Base-by-base conservation (phyloP, 2,113 vertebrate species). In the Anguilla rostrata region DNA sequence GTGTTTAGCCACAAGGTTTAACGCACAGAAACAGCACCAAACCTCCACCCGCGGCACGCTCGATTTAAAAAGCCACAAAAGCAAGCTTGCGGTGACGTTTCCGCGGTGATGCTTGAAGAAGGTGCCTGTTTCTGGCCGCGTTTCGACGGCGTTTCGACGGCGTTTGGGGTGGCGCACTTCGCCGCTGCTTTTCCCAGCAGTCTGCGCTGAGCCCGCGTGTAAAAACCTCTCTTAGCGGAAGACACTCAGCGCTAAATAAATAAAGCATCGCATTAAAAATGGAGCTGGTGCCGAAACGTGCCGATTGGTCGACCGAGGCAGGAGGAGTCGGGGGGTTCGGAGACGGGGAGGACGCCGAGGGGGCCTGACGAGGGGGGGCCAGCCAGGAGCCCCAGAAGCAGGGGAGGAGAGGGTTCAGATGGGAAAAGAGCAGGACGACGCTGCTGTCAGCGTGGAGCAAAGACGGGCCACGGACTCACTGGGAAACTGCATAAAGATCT, bases 221-320 rank as follows among this genome's bases (percentile, higher is more conserved):
- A 6, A 85, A 78, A 22, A 78, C 43, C 40, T 2, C 12, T 14
- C 84, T n/a, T 26, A 20, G 26, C 16, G 34, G 22, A 85, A 85
- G 18, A 8, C 12, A 49, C 26, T 78, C 8, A 14, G 78, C 75
- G 12, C 15, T 78, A 53, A 43, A 82, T 82, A 49, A 82, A 82
- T 82, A 43, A 46, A 82, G 81, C 26, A 1, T 5, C 43, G 34
- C 29, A 79, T 85, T 20, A 56, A 78, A 79, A 53, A 79, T 79
- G 49, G 78, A 20, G 18, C 20, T 79, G 66, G 43, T 22, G 1
- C n/a, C 2, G 34, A 57, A 29, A 46, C 12, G 20, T 5, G 41
- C 83, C 18, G n/a, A 75, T 8, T 2, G 29, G 43, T 53, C 78
- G 11, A 49, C 90, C 88, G 88, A 90, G 92, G 90, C 91, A 91